Conservation (phyloP, 2,113 vertebrate species). For the Montifringilla adamsi region DNA sequence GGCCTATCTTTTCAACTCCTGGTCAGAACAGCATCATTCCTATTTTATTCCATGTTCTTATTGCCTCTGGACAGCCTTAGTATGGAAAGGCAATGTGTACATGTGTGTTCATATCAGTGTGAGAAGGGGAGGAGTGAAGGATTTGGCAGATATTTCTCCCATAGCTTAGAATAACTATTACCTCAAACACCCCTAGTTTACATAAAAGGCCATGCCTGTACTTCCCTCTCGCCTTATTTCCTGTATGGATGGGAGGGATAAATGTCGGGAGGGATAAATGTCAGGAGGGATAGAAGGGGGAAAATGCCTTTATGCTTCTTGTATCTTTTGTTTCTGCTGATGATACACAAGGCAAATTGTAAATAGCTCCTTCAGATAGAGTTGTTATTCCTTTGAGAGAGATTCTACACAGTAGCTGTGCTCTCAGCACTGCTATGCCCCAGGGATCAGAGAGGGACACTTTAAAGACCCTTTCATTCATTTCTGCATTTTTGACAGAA, state of each 20-base stretch:
- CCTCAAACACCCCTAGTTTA: constrained; percentile 26
- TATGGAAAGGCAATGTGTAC: background rate
- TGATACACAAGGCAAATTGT: constrained; percentile 71
- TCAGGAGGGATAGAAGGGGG: background rate
- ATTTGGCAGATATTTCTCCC: background rate
- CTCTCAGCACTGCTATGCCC: constrained; percentile 39
- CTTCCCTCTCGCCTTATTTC: background rate
- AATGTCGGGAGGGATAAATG: background rate
- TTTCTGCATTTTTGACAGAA: constrained; percentile 53
- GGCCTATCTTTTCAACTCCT: background rate
- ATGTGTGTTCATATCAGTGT: background rate
- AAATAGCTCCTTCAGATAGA: constrained; percentile 64
- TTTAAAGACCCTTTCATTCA: constrained; percentile 60
- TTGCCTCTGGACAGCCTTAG: background rate
- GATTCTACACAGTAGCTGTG: constrained; percentile 30
- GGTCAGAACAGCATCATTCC: background rate
- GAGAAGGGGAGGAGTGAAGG: background rate
- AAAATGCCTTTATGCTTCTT: constrained; percentile 46
- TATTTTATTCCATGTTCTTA: background rate
- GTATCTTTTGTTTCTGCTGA: constrained; percentile 72
- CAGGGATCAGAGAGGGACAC: constrained; percentile 58
- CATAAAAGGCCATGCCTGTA: constrained; percentile 15
- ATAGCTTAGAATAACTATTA: background rate
- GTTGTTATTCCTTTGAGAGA: constrained; percentile 70
- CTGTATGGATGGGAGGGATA: background rate